Base-by-base conservation (phyloP, 2,113 vertebrate species). In the Trogon melanurus region DNA sequence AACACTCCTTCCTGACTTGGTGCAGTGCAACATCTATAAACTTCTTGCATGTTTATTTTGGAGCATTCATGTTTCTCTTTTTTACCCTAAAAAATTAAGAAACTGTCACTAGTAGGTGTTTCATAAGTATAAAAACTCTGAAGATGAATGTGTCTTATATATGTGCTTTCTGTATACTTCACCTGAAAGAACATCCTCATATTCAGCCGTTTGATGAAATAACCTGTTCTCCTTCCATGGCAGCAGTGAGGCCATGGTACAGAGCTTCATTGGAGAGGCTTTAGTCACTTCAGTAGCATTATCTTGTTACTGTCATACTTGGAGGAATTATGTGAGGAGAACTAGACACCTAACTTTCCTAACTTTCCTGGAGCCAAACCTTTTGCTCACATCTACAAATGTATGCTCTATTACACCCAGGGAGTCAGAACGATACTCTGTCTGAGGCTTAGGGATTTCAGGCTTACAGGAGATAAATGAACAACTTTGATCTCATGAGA, bases 101-200 rank as follows among this genome's bases (percentile, higher is more conserved):
- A 75, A 44, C 23, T 4, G 0, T 75, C 53, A 57, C 29, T 65
- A 32, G 9, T 53, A 17, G 8, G 1, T 36, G 10, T 64, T 79
- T 71, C 9, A 56, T 67, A 17, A 44, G 30, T n/a, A 19, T 53
- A 76, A 88, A 65, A 79, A 50, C 17, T 57, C 10, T 36, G 57
- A 75, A 34, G n/a, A 62, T 5, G 4, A 44, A 1, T 38, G 7
- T 1, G 0, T 58, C 19, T 5, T 54, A 50, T 34, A n/a, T 38
- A 8, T 29, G 30, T 32, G 20, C 11, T 65, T 74, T 45, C 21
- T 58, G 13, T 18, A 41, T 21, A 6, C 2, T 15, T 71, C 36
- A 69, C 4, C 18, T 19, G 29, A 72, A 57, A 23, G 3, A 5
- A 10, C n/a, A 72, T 11, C 13, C 13, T 81, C 69, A 27, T 71